These are phyloP conservation scores for Hydrotaea cyrtoneurina DNA, from an alignment of 2,888 invertebrate genomes.

Conservation along the genomic window DNA sequence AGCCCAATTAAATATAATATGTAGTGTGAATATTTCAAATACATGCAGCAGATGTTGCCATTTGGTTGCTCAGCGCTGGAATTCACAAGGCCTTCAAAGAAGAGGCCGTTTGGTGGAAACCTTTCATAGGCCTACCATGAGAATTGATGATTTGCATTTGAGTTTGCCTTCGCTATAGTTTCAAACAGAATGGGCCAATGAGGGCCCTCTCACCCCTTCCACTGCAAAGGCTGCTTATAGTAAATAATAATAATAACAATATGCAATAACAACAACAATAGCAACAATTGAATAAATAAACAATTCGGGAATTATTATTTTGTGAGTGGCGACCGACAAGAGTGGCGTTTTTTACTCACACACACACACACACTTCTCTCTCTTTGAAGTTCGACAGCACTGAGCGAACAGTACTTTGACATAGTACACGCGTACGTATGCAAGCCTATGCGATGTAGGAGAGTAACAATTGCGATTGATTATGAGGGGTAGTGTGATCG, in stretches of 20 bases:
- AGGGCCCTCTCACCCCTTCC: neutral
- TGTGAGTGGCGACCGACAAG: neutral
- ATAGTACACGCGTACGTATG: neutral
- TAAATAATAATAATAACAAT: constrained; percentile 25
- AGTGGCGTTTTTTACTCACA: neutral
- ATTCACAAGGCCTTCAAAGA: neutral
- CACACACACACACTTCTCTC: neutral
- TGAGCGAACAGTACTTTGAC: constrained; percentile 32
- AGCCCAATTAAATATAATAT: constrained; percentile 29
- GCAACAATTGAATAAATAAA: constrained; percentile 32
- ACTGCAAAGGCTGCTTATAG: neutral
- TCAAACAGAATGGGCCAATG: too few relatives aligned
- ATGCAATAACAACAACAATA: constrained; percentile 18
- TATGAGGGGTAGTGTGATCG: constrained; percentile 7
- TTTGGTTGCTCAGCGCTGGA: neutral
- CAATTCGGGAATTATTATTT: constrained; percentile 33
- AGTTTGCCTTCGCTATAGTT: too few relatives aligned
- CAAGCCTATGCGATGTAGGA: neutral
- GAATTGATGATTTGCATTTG: too few relatives aligned
- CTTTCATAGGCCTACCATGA: too few relatives aligned
- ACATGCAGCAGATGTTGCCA: neutral
- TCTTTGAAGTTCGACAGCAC: neutral
- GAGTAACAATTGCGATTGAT: neutral
- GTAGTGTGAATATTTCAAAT: constrained; percentile 24
- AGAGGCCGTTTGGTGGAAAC: too few relatives aligned